Percentiles rank a stretch among this genome's conserved stretches.
These are phyloP conservation scores for Conus betulinus DNA, from an alignment of 1,140 invertebrate species.

Conservation along the genomic window DNA sequence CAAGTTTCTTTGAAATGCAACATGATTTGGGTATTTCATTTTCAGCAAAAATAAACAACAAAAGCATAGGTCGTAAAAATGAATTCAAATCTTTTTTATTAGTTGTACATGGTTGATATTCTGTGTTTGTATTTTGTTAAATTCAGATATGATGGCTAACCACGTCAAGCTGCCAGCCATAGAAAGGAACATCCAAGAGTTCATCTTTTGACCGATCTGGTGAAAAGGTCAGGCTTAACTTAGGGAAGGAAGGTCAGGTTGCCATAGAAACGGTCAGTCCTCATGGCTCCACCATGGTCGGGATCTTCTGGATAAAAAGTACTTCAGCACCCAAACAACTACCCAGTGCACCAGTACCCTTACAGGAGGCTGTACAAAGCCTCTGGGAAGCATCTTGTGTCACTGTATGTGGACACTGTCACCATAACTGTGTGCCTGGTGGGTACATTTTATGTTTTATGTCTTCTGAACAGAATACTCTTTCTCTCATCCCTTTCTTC, in stretches of 20 bases:
- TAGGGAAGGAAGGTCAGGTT: conserved; percentile 24
- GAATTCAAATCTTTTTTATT: too few species aligned
- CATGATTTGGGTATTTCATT: too few species aligned
- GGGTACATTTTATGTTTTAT: too few species aligned
- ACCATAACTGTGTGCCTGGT: conserved; percentile 19
- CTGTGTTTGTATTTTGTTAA: background rate
- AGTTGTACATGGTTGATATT: too few species aligned
- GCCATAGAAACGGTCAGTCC: conserved; percentile 25
- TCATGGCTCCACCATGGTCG: conserved; percentile 32
- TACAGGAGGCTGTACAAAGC: conserved; percentile 36
- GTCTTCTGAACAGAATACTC: too few species aligned
- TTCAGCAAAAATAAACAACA: too few species aligned
- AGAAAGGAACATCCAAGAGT: conserved; percentile 14
- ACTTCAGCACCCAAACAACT: conserved; percentile 45
- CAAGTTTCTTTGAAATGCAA: too few species aligned
- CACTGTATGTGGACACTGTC: conserved; percentile 36
- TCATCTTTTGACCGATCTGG: conserved; percentile 28
- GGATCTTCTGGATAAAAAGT: conserved; percentile 40
- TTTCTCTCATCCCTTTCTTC: too few species aligned
- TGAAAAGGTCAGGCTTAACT: conserved; percentile 26
- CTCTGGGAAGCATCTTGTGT: conserved; percentile 32
- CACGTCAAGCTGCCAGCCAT: conserved; percentile 1
- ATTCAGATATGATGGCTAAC: conserved; percentile 17
- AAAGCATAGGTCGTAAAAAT: too few species aligned
- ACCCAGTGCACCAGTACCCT: conserved; percentile 32